phyloP scores from a whole-genome alignment of 92 coral and sea anemone species.

The Siderastrea radians region DNA sequence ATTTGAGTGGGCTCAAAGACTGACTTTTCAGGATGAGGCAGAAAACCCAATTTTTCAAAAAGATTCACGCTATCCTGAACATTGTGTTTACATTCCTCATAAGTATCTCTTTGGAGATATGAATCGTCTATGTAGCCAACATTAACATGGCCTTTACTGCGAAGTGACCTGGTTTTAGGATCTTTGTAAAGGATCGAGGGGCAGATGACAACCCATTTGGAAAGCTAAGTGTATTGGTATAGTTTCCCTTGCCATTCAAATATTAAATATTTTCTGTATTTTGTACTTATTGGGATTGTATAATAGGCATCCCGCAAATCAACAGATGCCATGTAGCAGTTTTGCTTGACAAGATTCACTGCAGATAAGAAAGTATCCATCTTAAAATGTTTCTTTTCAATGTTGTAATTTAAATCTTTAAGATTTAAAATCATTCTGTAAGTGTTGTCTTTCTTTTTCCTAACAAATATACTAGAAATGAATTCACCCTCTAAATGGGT shows the following conservation, averaged over 20 bases:
- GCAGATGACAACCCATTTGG: conserved; percentile 46
- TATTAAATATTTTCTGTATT: conserved; percentile 24
- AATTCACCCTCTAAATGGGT: conserved; percentile 28
- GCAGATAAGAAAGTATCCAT: conserved; percentile 37
- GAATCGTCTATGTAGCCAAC: conserved; percentile 46
- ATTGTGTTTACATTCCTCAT: conserved; percentile 32
- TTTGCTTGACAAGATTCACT: conserved; percentile 27
- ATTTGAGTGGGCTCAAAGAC: conserved; percentile 39
- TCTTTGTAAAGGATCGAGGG: conserved; percentile 30
- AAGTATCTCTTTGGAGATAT: conserved; percentile 33
- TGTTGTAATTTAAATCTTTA: conserved; percentile 22
- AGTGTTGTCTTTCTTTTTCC: conserved; percentile 35
- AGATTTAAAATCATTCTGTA: conserved; percentile 42
- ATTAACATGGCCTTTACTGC: conserved; percentile 37
- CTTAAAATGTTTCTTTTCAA: conserved; percentile 53
- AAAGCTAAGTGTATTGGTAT: conserved; percentile 40
- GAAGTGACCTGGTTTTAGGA: conserved; percentile 35
- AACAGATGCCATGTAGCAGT: conserved; percentile 53
- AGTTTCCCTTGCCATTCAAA: conserved; percentile 34
- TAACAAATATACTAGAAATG: conserved; percentile 40
- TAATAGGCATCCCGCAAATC: conserved; percentile 50
- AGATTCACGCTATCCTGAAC: conserved; percentile 20
- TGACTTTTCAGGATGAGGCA: conserved; percentile 36
- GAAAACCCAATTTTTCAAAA: conserved; percentile 20
- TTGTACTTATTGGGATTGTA: conserved; percentile 25